These are phyloP conservation scores for Lepisosteus oculatus DNA, from an alignment of 2,113 vertebrate genomes.

Conservation along the genomic window DNA sequence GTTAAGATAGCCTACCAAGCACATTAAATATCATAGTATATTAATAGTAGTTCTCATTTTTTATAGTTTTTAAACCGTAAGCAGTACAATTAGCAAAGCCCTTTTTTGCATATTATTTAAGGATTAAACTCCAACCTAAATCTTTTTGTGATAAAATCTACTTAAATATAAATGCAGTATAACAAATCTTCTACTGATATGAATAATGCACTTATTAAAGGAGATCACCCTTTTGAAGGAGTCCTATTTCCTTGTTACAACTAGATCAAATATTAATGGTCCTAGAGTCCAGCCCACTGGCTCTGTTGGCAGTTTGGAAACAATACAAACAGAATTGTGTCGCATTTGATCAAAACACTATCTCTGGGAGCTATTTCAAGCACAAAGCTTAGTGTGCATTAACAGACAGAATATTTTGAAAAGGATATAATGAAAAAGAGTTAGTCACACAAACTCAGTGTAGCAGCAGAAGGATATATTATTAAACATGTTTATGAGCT, in stretches of 20 bases:
- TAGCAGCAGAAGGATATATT: slow-evolving; percentile 1
- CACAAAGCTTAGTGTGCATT: not conserved
- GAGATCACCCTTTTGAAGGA: not conserved
- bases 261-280: not conserved
- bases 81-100: too few species aligned
- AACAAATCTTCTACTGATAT: not conserved
- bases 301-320: slow-evolving; percentile 13
- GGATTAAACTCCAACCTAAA: too few species aligned
- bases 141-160: too few species aligned
- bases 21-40: too few species aligned
- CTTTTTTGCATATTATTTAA: too few species aligned
- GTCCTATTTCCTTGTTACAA: not conserved
- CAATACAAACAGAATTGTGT: slow-evolving; percentile 22
- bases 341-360: slow-evolving; percentile 11
- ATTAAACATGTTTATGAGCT: not conserved
- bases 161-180: not conserved
- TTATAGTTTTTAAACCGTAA: too few species aligned
- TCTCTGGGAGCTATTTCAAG: slow-evolving; percentile 1
- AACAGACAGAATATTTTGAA: slow-evolving; percentile 6
- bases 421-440: slow-evolving; percentile 7
- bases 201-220: not conserved
- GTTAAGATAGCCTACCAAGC: too few species aligned
- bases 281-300: slow-evolving; percentile 6
- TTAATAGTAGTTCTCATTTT: too few species aligned
- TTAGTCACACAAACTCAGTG: not conserved